A percentile compares a stretch with the other conserved stretches of the same genome.
Conservation (phyloP, 2,113 vertebrate genomes). For the Pluvialis apricaria region DNA sequence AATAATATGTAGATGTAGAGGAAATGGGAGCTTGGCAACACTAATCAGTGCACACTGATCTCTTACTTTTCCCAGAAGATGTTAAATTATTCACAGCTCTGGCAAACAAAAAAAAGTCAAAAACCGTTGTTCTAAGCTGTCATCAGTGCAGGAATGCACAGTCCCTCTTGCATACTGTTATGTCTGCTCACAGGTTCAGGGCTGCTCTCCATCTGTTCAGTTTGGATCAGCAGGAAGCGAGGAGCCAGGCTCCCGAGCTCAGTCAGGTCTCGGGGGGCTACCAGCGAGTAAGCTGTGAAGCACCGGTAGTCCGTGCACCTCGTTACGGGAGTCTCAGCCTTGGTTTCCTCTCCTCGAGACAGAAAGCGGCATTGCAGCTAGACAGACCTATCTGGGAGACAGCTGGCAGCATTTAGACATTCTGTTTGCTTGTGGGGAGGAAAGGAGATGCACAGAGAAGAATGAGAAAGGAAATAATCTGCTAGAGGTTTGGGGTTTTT, state of each 20-base stretch:
- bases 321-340: not conserved
- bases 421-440: not conserved
- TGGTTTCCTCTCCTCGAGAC: not conserved
- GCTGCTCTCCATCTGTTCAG: conserved; percentile 16
- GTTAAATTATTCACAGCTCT: not conserved
- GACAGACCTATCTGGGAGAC: not conserved
- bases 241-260: not conserved
- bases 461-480: not conserved
- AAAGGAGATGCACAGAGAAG: not conserved
- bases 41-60: not conserved
- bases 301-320: not conserved
- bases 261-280: not conserved
- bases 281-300: not conserved
- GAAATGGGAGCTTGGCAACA: not conserved
- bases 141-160: not conserved
- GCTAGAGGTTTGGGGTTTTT: not conserved
- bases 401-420: not conserved
- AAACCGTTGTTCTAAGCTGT: not conserved
- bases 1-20: not conserved
- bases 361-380: not conserved
- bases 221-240: fast-evolving
- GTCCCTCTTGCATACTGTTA: not conserved
- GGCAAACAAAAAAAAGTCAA: not conserved
- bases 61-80: not conserved
- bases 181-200: not conserved